Evolutionary conservation across 2,888 invertebrate genomes (phyloP), one percentile per base, ranked within the genome.

Genomic region (Agelastica alni): DNA sequence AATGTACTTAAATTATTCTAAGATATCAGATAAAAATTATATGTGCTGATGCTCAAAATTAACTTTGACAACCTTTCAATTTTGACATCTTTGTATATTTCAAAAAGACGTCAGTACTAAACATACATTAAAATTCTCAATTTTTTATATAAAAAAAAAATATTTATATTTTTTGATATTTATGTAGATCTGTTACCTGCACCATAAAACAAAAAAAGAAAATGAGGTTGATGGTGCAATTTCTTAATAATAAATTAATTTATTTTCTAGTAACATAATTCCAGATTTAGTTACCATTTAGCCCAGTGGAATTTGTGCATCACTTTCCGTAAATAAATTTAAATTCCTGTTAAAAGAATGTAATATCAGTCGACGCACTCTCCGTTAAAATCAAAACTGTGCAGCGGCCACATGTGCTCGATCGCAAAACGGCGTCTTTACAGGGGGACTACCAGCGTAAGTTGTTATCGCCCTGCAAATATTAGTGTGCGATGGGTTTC

Each of bases 241-340:
- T 42, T 18, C 12, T 22, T 41, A 49, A 49, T n/a, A n/a, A 36
- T 58, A 60, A 56, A 51, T 53, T 59, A 58, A 63, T 61, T 63
- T 58, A 60, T 59, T 61, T 55, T 58, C 58, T 56, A 60, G 61
- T 53, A 37, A 55, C 63, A 59, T 64, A 66, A 68, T 68, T 69
- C 66, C 69, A 69, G 52, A 39, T 49, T 60, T 61, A 68, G 65
- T 67, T 70, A 69, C 68, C 67, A 67, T 49, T 58, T 39, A 18
- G 34, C 16, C 16, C 34, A 34, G 34, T 34, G n/a, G 34, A 34
- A 34, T 34, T 34, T n/a, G n/a, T n/a, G n/a, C n/a, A n/a, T n/a
- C n/a, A n/a, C n/a, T n/a, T n/a, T n/a, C n/a, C n/a, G n/a, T n/a
- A n/a, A n/a, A n/a, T n/a, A n/a, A n/a, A n/a, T n/a, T n/a, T n/a